A percentile compares a stretch with the other conserved stretches of the same genome.
Evolutionary conservation across 1,140 invertebrate species (phyloP).

Genomic region (Venustaconcha ellipsiformis): DNA sequence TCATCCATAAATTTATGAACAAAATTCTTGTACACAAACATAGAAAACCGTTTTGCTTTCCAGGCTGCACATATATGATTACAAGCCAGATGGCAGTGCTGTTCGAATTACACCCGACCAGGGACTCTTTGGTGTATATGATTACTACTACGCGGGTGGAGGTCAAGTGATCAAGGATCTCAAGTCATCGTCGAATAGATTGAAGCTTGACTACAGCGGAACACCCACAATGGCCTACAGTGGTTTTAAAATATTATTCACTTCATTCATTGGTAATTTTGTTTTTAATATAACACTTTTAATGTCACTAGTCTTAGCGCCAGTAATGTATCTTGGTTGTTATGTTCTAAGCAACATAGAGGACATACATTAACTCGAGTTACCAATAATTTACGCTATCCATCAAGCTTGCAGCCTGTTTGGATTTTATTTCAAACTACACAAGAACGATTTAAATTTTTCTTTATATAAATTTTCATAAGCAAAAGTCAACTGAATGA

Average conservation of each 20-base stretch:
- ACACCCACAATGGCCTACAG: constrained; percentile 23
- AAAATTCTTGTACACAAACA: too few species aligned
- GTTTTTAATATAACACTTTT: neutral
- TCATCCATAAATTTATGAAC: too few species aligned
- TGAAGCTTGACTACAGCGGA: constrained; percentile 28
- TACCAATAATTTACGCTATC: neutral
- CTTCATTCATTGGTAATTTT: constrained; percentile 21
- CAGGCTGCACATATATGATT: constrained; percentile 32
- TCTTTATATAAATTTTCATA: too few species aligned
- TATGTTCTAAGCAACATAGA: neutral
- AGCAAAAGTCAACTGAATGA: too few species aligned
- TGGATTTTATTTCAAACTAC: neutral
- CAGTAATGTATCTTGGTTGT: neutral
- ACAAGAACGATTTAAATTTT: neutral
- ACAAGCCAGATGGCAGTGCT: neutral
- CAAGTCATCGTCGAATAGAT: constrained; percentile 13
- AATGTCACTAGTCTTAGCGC: neutral
- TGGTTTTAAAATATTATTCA: constrained; percentile 28
- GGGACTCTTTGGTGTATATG: constrained; percentile 24
- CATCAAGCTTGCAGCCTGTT: neutral
- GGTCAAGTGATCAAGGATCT: constrained; percentile 4
- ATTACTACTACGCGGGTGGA: constrained; percentile 14
- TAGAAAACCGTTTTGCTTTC: neutral
- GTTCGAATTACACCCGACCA: constrained; percentile 14
- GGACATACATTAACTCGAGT: neutral